A percentile compares a stretch with the other conserved stretches of the same genome.
These are phyloP conservation scores for Contarinia nasturtii DNA, from an alignment of 1,140 invertebrate species.

Conservation along the genomic window DNA sequence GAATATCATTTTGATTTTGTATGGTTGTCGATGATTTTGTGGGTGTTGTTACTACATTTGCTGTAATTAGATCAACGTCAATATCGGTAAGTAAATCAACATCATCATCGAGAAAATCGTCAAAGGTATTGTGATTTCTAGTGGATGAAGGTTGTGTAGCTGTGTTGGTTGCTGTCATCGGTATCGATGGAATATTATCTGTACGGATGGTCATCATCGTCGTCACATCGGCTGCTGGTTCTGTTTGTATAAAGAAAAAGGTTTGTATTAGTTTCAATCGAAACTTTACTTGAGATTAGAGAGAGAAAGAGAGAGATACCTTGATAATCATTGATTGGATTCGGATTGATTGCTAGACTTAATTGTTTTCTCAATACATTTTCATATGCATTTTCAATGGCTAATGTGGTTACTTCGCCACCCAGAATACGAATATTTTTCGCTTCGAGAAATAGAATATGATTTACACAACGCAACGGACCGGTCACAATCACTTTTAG, in stretches of 20 bases:
- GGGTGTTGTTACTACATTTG: background rate
- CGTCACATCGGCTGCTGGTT: background rate
- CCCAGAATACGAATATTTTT: constrained; percentile 43
- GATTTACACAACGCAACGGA: constrained; percentile 45
- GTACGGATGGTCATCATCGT: too few relatives aligned
- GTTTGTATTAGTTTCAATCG: background rate
- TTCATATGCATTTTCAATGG: constrained; percentile 35
- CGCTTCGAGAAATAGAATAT: constrained; percentile 45
- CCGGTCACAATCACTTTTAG: constrained; percentile 40
- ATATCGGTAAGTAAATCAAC: background rate
- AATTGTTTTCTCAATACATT: constrained; percentile 37
- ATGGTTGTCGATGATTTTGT: background rate
- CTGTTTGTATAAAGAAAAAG: background rate
- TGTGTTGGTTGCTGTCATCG: background rate
- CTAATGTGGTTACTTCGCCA: constrained; percentile 49
- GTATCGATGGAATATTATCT: too few relatives aligned
- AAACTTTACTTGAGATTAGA: too few relatives aligned
- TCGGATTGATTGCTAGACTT: constrained; percentile 27
- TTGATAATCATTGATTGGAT: constrained; percentile 21
- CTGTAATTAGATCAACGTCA: background rate
- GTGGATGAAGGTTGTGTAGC: background rate
- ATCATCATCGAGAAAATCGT: background rate
- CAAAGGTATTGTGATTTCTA: background rate
- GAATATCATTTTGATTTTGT: background rate
- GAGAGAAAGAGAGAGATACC: too few relatives aligned